Evolutionary conservation across 1,140 invertebrate genomes (phyloP).

Genomic region (Drosophila gunungcola): DNA sequence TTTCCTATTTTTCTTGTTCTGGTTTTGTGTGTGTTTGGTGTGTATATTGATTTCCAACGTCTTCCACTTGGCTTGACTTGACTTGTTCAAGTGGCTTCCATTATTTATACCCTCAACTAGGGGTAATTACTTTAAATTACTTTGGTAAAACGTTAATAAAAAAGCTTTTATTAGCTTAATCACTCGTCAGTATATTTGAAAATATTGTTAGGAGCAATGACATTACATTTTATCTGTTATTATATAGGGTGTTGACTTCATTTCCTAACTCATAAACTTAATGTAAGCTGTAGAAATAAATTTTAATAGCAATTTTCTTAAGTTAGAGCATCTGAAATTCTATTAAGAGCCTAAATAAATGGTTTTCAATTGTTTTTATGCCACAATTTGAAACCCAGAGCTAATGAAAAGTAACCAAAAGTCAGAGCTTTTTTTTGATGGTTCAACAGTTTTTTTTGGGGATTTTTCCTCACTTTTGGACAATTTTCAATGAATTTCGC

Average conservation of each 20-base stretch:
- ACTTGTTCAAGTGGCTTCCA: slow-evolving; percentile 68
- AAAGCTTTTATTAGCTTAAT: not conserved
- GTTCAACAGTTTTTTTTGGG: slow-evolving; percentile 4
- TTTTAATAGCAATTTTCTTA: not conserved
- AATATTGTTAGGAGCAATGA: no score
- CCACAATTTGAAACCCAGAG: slow-evolving; percentile 15
- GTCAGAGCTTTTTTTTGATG: slow-evolving; percentile 41
- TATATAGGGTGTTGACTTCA: no score
- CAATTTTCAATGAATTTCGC: slow-evolving; percentile 48
- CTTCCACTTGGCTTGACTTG: slow-evolving; percentile 66
- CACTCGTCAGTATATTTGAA: no score
- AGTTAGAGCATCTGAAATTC: slow-evolving; percentile 6
- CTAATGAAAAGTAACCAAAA: slow-evolving; percentile 51
- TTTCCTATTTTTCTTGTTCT: slow-evolving; percentile 1
- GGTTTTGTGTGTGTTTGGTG: slow-evolving; percentile 9
- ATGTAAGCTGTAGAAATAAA: no score
- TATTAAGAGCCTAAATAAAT: not conserved
- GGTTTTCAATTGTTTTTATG: slow-evolving; percentile 26
- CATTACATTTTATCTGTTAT: no score
- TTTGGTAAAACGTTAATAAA: not conserved
- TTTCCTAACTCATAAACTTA: no score
- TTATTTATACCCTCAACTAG: slow-evolving; percentile 50
- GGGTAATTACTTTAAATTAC: slow-evolving; percentile 38
- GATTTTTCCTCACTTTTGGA: slow-evolving; percentile 12
- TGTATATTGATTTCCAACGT: slow-evolving; percentile 74